Percentiles rank a stretch among this genome's conserved stretches.
phyloP scores from a whole-genome alignment of 2,888 invertebrate species.

The Lysandra coridon region DNA sequence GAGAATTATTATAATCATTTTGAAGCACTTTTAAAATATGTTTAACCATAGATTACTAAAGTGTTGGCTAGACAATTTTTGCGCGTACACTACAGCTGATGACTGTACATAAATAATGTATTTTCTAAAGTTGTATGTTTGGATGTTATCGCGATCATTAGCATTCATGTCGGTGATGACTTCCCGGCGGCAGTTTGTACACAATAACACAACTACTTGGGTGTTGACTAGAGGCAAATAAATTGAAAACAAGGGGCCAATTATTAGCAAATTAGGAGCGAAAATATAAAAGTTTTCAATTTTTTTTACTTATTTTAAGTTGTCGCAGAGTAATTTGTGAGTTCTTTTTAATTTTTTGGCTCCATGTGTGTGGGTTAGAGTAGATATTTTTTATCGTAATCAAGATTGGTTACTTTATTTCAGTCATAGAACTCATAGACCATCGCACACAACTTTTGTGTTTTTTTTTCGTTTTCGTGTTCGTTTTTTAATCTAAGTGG shows the following conservation, averaged over 20 bases:
- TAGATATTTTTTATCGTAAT: no score
- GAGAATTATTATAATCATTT: no score
- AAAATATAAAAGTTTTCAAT: no score
- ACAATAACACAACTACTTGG: neutral
- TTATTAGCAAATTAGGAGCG: no score
- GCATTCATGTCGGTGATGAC: constrained; percentile 10
- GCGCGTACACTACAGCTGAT: neutral
- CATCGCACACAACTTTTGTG: no score
- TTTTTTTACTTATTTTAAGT: neutral
- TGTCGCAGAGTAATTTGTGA: neutral
- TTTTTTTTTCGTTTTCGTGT: no score
- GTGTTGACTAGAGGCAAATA: neutral
- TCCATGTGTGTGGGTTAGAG: no score
- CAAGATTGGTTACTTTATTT: no score
- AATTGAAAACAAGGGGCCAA: neutral
- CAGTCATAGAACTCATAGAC: no score
- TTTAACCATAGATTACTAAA: no score
- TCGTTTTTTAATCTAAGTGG: no score
- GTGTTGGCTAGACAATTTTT: neutral
- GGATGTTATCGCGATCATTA: constrained; percentile 21
- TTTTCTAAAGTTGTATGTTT: constrained; percentile 15
- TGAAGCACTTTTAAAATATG: no score
- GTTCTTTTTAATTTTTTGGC: neutral
- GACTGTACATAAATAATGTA: constrained; percentile 11
- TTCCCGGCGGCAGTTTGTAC: neutral